Evolutionary conservation across 2,113 vertebrate species (phyloP), one percentile per base, ranked within the genome.

Genomic region (Nerophis lumbriciformis): DNA sequence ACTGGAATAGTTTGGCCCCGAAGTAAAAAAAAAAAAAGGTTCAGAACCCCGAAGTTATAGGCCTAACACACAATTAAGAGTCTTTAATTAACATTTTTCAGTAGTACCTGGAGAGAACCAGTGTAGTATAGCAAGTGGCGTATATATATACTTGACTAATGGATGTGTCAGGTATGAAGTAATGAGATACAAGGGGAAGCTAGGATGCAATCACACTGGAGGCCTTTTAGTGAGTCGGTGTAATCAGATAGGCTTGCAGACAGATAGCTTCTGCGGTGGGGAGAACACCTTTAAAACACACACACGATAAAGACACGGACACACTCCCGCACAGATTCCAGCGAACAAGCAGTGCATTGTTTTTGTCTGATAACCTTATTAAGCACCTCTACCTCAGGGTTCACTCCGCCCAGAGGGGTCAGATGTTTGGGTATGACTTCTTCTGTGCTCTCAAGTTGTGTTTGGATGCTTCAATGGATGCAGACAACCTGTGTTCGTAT

Each of bases 171-270:
- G 79, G 73, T 77, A 68, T 83, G 74, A 71, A 63, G 74, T 83
- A 79, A 83, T 81, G 75, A 81, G 72, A 81, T 68, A 74, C 71
- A 77, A 72, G 73, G 63, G 59, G 75, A 77, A 53, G 63, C 61
- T 53, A 72, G 75, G 77, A 79, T 78, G 69, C 76, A 83, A 84
- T 85, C 75, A 73, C 69, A 84, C 81, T 81, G 84, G 75, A 76
- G 78, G 72, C 74, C 79, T 79, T 28, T 81, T 76, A 82, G 76
- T 83, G 74, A 69, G 73, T 74, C 35, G 14, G 68, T 58, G 89
- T 86, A 89, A 91, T 82, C 76, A 75, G 81, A 88, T 84, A 80
- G 78, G 72, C 42, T 39, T 81, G 84, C 70, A 83, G 83, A 88
- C 47, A 63, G 87, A 85, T 74, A 79, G 76, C 73, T 76, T 61